Evolutionary conservation across 2,797 vertebrate species (phyloP).

Genomic region (Semotilus atromaculatus): DNA sequence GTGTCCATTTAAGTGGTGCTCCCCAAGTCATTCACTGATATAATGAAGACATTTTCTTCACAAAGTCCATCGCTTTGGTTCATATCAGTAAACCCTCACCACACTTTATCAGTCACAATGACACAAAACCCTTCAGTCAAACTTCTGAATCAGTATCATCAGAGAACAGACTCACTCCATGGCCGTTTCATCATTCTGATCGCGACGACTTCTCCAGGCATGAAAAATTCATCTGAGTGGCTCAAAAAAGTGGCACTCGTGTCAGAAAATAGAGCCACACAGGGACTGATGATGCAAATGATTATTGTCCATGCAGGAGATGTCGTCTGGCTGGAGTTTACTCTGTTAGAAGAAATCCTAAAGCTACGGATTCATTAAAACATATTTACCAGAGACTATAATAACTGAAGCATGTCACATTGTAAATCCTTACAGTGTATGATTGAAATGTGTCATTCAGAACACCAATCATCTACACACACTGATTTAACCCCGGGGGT

Average conservation of each 20-base stretch:
- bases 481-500: conserved; percentile 1
- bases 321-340: not conserved
- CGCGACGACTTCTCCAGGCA: not conserved
- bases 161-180: conserved; percentile 1
- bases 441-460: not conserved
- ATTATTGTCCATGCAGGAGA: conserved; percentile 24
- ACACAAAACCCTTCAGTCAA: conserved; percentile 10
- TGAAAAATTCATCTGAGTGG: conserved; percentile 27
- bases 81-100: not conserved
- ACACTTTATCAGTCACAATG: not conserved
- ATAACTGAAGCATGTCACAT: not conserved
- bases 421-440: not conserved
- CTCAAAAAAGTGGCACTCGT: conserved; percentile 37
- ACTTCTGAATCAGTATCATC: conserved; percentile 24
- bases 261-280: conserved; percentile 38
- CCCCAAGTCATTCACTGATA: not conserved
- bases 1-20: too few species aligned
- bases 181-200: conserved; percentile 5
- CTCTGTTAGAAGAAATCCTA: conserved; percentile 3
- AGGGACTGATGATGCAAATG: conserved; percentile 29
- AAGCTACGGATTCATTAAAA: not conserved
- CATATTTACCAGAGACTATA: not conserved
- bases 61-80: not conserved
- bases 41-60: not conserved
- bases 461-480: conserved; percentile 10